A percentile compares a stretch with the other conserved stretches of the same genome.
Conservation (phyloP, 2,113 vertebrate species). For the Sus scrofa region T2T-Sscrofa CM000824.6:81048001-81048500, state of each 20-base stretch:
- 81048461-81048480: neutral
- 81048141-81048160: neutral
- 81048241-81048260: neutral
- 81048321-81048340: neutral
- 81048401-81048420: neutral
- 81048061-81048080: neutral
- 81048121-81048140: neutral
- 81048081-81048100: neutral
- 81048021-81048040: neutral
- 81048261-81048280: neutral
- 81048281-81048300: neutral
- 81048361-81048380: neutral
- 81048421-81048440: neutral
- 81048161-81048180: neutral
- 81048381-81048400: neutral
- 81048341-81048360: neutral
- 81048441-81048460: neutral
- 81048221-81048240: neutral
- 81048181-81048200: fast-evolving
- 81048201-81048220: neutral
- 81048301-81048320: neutral
- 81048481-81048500: neutral
- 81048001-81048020: neutral
- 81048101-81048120: neutral
- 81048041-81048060: neutral